Evolutionary conservation across 23 tunicate species (phyloP).

Genomic region (Oikopleura vanhoeffeni): DNA sequence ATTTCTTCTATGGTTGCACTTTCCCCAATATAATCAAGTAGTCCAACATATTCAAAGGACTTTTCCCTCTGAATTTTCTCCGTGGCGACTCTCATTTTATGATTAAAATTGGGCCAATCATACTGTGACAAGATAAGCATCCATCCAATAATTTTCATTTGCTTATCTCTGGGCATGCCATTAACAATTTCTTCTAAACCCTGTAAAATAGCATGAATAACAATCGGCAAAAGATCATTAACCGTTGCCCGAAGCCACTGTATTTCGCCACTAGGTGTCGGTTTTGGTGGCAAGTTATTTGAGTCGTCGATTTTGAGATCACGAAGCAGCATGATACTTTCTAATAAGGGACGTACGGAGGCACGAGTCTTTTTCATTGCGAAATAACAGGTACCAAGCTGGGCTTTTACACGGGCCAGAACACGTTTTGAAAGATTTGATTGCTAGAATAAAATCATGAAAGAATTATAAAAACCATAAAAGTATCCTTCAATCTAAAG

Average conservation of each 20-base stretch:
- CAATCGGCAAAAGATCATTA: neutral
- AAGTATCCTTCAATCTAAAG: no score
- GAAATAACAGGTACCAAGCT: slow-evolving; percentile 1
- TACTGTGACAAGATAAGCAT: neutral
- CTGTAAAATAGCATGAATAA: neutral
- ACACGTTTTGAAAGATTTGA: neutral
- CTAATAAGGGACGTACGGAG: neutral
- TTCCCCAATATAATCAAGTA: neutral
- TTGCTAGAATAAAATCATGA: neutral
- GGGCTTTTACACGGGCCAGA: neutral
- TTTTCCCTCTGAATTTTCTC: neutral
- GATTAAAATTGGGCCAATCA: neutral
- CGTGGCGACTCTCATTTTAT: neutral
- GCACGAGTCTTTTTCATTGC: neutral
- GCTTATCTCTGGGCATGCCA: neutral
- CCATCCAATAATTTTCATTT: neutral
- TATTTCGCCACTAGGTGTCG: neutral
- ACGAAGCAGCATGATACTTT: neutral
- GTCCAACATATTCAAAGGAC: neutral
- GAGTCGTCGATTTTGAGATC: neutral
- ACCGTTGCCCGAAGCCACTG: neutral
- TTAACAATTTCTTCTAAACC: neutral
- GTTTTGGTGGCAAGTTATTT: neutral
- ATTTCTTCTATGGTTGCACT: neutral
- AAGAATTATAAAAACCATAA: no score